A percentile compares a stretch with the other conserved stretches of the same genome.
Conservation (phyloP, 2,797 vertebrate genomes). For the Bradypus variegatus region DNA sequence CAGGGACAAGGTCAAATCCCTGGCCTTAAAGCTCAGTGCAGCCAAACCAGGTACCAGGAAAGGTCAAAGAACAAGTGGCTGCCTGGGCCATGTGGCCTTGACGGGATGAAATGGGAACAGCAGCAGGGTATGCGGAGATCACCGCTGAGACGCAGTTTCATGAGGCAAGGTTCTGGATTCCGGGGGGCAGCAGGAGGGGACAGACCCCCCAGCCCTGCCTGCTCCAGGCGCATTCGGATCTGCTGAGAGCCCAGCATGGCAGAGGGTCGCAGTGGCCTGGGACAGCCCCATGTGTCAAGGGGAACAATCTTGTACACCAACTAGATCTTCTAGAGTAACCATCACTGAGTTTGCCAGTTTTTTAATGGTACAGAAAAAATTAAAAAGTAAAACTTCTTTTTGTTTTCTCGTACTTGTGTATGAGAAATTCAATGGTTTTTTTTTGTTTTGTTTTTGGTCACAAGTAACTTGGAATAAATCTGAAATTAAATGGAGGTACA, state of each 20-base stretch:
- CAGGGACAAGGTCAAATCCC: not conserved
- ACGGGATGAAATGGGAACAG: not conserved
- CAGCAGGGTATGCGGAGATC: no score
- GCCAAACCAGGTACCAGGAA: not conserved
- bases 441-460: not conserved
- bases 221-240: not conserved
- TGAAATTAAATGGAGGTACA: not conserved
- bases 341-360: not conserved
- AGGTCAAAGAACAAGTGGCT: not conserved
- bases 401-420: not conserved
- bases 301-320: no score
- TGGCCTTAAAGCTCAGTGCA: not conserved
- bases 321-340: not conserved
- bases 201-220: not conserved
- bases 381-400: not conserved
- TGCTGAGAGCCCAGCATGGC: not conserved
- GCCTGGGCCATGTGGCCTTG: not conserved
- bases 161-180: not conserved
- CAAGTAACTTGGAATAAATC: not conserved
- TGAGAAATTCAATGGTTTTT: not conserved
- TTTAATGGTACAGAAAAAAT: not conserved
- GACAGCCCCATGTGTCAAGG: not conserved
- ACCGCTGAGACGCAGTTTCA: not conserved
- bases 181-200: not conserved
- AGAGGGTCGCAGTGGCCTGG: not conserved